phyloP scores from a whole-genome alignment of 2,113 vertebrate species.

The Dipodomys ordii region DNA sequence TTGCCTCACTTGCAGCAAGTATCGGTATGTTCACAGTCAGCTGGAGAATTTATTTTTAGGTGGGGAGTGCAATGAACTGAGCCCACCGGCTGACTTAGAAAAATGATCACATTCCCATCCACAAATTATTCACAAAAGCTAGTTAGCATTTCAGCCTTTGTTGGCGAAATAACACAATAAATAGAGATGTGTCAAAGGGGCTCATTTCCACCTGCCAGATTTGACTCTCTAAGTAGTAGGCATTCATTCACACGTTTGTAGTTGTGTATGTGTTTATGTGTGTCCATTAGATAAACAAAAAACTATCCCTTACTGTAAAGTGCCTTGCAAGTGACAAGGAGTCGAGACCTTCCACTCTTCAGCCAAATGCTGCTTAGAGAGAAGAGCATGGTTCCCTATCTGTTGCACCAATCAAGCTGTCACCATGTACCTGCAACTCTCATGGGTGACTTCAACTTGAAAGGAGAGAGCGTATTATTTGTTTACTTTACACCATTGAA shows the following conservation, averaged over 20 bases:
- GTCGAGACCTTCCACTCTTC: constrained; percentile 1
- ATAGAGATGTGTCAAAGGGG: constrained; percentile 78
- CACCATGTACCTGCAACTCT: not conserved
- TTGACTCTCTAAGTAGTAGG: constrained; percentile 73
- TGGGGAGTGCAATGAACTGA: constrained; percentile 79
- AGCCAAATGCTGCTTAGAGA: not conserved
- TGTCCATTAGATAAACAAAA: constrained; percentile 70
- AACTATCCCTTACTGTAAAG: constrained; percentile 31
- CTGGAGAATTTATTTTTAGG: constrained; percentile 83
- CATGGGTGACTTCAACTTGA: not conserved
- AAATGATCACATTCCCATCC: constrained; percentile 78
- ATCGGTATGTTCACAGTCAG: constrained; percentile 76
- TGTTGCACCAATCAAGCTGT: not conserved
- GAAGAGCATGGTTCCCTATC: not conserved
- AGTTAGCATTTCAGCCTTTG: constrained; percentile 83
- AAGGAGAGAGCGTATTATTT: not conserved
- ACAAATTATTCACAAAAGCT: constrained; percentile 81
- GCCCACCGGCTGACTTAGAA: constrained; percentile 77
- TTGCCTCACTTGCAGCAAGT: constrained; percentile 79
- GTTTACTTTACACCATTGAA: constrained; percentile 7
- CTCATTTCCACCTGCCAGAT: constrained; percentile 73
- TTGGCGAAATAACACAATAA: constrained; percentile 83
- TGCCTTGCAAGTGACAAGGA: constrained; percentile 45
- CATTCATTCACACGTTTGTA: constrained; percentile 1
- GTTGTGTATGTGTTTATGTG: constrained; percentile 43